These are phyloP conservation scores for Bathynomus jamesi DNA, from an alignment of 1,140 invertebrate genomes.

Conservation along the genomic window DNA sequence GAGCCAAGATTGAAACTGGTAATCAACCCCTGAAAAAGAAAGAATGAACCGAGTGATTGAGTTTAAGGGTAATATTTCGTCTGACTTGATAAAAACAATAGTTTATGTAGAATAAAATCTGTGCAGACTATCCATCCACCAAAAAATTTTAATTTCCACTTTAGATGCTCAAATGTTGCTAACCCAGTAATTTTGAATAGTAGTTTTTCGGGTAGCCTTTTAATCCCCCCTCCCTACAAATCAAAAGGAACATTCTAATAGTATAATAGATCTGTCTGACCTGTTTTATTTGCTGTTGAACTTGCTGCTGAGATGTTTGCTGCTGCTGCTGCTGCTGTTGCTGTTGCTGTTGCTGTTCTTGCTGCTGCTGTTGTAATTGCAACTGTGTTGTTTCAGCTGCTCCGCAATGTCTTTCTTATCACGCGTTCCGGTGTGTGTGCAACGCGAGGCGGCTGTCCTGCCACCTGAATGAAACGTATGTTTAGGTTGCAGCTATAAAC, in stretches of 20 bases:
- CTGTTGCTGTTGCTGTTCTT: not conserved
- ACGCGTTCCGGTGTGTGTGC: constrained; percentile 13
- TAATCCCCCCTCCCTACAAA: no score
- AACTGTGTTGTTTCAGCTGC: constrained; percentile 8
- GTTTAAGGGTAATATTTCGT: not conserved
- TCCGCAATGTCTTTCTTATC: not conserved
- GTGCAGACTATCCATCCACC: not conserved
- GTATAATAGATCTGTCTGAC: no score
- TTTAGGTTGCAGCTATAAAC: no score
- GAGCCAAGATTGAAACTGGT: not conserved
- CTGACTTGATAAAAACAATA: not conserved
- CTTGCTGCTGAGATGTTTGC: not conserved
- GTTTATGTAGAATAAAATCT: not conserved
- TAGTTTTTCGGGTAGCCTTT: no score
- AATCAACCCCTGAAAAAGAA: not conserved
- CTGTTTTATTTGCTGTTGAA: not conserved
- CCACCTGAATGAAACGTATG: no score
- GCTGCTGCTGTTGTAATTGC: constrained; percentile 6
- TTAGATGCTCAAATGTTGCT: no score
- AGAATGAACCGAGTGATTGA: not conserved
- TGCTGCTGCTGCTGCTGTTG: not conserved
- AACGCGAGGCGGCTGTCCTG: constrained; percentile 17
- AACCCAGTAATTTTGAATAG: no score
- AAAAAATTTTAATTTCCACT: not conserved
- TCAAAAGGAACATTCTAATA: no score